phyloP scores from a whole-genome alignment of 2,113 vertebrate genomes.

The Thomomys bottae region DNA sequence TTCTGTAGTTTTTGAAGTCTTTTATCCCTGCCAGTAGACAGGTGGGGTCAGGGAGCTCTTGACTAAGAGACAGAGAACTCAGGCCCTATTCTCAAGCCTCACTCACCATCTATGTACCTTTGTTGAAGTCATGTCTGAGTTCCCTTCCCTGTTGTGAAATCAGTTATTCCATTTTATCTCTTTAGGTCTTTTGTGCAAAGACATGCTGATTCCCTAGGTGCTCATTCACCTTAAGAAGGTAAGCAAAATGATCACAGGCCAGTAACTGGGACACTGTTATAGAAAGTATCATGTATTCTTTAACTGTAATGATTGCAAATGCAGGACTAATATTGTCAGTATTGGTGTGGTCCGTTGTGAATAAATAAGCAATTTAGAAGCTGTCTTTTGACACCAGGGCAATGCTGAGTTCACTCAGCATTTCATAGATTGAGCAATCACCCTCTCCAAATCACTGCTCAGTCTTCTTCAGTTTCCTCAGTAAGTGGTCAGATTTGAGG shows the following conservation, averaged over 20 bases:
- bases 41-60: neutral
- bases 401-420: neutral
- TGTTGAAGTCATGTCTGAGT: neutral
- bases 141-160: constrained; percentile 17
- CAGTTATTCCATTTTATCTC: neutral
- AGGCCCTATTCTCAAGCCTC: neutral
- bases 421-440: neutral
- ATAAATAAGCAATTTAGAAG: neutral
- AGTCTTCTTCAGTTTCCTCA: constrained; percentile 2
- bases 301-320: neutral
- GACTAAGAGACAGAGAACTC: neutral
- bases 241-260: neutral
- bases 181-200: neutral
- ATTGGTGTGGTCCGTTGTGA: neutral
- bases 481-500: neutral
- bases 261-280: neutral
- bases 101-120: neutral
- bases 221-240: neutral
- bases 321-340: neutral
- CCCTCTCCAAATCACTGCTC: neutral
- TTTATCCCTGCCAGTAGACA: neutral
- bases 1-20: neutral
- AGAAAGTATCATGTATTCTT: neutral
- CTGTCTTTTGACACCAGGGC: neutral
- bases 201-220: neutral